Evolutionary conservation across 2,113 vertebrate species (phyloP).

Genomic region (Solenodon paradoxus): DNA sequence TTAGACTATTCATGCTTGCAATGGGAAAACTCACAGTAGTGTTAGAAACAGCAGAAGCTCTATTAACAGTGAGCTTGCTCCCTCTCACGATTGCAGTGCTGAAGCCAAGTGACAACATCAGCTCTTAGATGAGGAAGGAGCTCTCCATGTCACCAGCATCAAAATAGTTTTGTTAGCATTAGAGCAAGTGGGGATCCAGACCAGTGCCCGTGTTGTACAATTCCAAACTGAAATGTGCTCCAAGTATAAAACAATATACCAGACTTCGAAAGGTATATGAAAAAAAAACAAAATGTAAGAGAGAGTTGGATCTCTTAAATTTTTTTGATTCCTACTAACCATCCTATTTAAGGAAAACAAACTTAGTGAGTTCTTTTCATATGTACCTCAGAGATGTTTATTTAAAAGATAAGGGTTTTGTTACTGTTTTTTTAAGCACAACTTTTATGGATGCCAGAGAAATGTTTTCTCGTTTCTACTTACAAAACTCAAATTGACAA

Average conservation of each 20-base stretch:
- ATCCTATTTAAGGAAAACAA: neutral
- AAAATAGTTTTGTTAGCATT: neutral
- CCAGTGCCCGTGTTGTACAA: neutral
- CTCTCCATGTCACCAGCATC: neutral
- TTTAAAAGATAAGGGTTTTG: neutral
- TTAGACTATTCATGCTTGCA: neutral
- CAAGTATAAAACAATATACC: neutral
- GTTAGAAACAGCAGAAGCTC: neutral
- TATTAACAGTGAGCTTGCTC: neutral
- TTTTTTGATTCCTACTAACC: neutral
- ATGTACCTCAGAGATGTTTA: neutral
- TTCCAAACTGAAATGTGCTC: neutral
- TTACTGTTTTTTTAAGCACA: neutral
- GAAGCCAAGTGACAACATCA: no score
- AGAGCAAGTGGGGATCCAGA: neutral
- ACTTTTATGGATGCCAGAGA: slow-evolving; percentile 17
- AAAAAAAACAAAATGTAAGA: neutral
- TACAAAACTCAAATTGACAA: neutral
- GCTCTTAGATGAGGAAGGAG: neutral
- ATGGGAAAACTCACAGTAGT: neutral
- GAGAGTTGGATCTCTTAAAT: neutral
- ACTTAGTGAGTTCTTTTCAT: neutral
- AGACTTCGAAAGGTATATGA: neutral
- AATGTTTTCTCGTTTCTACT: slow-evolving; percentile 4
- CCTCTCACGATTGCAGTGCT: neutral